Evolutionary conservation across 2,888 invertebrate species (phyloP).

Genomic region (Tenthredo distinguenda): DNA sequence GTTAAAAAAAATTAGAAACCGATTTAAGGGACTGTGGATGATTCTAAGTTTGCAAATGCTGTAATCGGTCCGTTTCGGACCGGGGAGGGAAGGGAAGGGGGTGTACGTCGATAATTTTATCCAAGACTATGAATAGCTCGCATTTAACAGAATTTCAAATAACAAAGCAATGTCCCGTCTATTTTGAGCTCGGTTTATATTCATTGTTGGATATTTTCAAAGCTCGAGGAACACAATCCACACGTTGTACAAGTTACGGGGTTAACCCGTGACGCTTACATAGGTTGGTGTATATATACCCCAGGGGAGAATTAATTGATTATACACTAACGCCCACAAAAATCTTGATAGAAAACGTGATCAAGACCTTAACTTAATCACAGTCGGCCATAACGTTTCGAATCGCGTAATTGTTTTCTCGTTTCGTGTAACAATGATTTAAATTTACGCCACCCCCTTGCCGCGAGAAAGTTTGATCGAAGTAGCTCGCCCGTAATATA

Average conservation of each 20-base stretch:
- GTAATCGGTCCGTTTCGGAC: not conserved
- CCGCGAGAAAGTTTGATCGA: too few species aligned
- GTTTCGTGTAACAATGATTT: not conserved
- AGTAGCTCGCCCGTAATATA: too few species aligned
- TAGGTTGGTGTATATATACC: not conserved
- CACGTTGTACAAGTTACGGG: slow-evolving; percentile 31
- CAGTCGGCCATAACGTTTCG: not conserved
- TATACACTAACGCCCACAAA: slow-evolving; percentile 15
- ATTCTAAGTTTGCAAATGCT: not conserved
- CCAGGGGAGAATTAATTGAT: not conserved
- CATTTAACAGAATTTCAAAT: not conserved
- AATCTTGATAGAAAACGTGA: not conserved
- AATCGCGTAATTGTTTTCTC: not conserved
- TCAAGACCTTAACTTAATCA: not conserved
- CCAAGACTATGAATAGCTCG: not conserved
- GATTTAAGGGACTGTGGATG: not conserved
- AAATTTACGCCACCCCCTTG: too few species aligned
- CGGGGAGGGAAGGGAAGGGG: not conserved
- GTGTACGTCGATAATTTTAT: not conserved
- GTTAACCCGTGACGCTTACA: slow-evolving; percentile 4
- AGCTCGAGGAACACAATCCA: not conserved
- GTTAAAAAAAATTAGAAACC: not conserved
- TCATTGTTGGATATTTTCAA: not conserved
- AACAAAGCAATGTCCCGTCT: not conserved
- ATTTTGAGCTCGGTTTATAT: not conserved